Percentiles rank a stretch among this genome's conserved stretches.
Conservation (phyloP, 2,113 vertebrate species). For the Taxidea taxus region DNA sequence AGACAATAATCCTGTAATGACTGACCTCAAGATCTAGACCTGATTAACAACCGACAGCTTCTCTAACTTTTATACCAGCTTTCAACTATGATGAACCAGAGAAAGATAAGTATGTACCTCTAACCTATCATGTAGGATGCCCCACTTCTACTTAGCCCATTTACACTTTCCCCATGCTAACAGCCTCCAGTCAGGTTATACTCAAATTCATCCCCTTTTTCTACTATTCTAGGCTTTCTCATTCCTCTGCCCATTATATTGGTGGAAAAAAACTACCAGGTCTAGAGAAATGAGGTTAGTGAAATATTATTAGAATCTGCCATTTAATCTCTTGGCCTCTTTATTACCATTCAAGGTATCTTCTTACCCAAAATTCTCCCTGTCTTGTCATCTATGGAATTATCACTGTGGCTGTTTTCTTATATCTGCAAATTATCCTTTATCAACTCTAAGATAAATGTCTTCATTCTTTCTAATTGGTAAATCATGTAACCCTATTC, state of each 20-base stretch:
- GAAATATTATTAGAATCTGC: neutral
- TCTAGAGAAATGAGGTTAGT: neutral
- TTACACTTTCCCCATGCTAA: neutral
- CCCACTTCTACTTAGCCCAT: neutral
- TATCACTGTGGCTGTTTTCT: neutral
- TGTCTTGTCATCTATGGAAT: neutral
- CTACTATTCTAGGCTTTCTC: neutral
- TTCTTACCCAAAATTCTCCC: neutral
- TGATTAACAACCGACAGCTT: neutral
- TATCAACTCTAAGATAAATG: neutral
- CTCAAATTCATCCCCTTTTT: neutral
- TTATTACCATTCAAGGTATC: neutral
- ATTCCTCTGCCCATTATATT: neutral
- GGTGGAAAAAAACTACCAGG: neutral
- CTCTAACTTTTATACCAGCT: neutral
- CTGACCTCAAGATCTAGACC: neutral
- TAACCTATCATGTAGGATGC: neutral
- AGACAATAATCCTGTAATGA: neutral
- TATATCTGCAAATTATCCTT: neutral
- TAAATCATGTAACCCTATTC: neutral
- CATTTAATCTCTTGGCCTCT: neutral
- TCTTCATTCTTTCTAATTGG: neutral
- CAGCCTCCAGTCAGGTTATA: neutral
- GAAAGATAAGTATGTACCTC: neutral
- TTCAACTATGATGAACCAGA: neutral